Evolutionary conservation across 53 echinoderm and acorn worm species (phyloP).

Genomic region (Arbacia lixula): DNA sequence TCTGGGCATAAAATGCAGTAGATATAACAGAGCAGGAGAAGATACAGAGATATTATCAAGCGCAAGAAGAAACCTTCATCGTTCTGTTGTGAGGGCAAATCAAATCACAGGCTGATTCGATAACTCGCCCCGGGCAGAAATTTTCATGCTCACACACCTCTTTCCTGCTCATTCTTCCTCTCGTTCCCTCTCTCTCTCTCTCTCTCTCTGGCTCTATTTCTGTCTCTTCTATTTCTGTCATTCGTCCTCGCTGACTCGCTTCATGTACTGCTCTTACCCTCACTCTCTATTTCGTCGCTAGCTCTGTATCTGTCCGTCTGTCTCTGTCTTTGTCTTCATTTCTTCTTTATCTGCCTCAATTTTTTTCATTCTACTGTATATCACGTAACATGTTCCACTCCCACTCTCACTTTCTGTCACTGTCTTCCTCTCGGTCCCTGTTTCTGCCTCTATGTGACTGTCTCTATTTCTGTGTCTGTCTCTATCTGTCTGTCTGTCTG

Average conservation of each 20-base stretch:
- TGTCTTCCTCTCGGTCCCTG: not conserved
- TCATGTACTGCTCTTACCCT: not conserved
- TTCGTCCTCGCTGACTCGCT: not conserved
- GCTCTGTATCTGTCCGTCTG: not conserved
- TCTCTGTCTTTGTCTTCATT: not conserved
- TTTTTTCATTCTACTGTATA: not conserved
- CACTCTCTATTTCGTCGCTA: too few relatives aligned
- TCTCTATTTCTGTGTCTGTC: not conserved
- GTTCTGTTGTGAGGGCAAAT: slow-evolving; percentile 14
- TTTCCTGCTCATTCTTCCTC: not conserved
- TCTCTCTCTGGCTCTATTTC: not conserved
- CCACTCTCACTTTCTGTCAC: not conserved
- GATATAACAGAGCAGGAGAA: not conserved
- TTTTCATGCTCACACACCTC: not conserved
- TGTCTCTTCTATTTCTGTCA: not conserved
- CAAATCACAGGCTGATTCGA: slow-evolving; percentile 21
- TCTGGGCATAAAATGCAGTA: too few relatives aligned
- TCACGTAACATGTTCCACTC: not conserved
- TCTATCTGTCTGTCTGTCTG: not conserved
- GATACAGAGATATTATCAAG: not conserved
- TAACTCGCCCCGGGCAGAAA: not conserved
- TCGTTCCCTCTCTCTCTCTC: not conserved
- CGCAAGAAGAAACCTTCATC: slow-evolving; percentile 4
- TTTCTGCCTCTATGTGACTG: not conserved
- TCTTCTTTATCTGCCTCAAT: too few relatives aligned